Evolutionary conservation across 2,113 vertebrate genomes (phyloP), one percentile per base, ranked within the genome.

Genomic region (Lipophrys pholis): DNA sequence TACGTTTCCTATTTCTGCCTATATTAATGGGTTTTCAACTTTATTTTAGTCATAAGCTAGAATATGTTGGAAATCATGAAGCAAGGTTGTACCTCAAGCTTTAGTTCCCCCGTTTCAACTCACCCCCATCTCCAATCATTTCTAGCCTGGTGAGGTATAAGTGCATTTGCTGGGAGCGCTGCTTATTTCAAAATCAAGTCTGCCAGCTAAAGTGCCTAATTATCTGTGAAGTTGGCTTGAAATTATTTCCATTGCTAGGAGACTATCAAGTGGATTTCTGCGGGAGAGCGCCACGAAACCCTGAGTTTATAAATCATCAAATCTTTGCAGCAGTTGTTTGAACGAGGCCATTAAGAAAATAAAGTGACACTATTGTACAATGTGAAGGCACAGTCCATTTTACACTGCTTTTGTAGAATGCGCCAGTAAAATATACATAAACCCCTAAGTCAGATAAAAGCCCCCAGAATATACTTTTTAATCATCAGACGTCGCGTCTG

Each of bases 191-290:
- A 84, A 89, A 90, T 86, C 85, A 90, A 80, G 80, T 73, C 89
- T 45, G 63, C 73, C 39, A 74, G 89, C 87, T 86, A 77, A 92
- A 91, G 86, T 73, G 85, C 82, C 87, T 91, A 92, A 93, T 93
- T 93, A 91, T 90, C 85, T 91, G 87, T 91, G 89, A 91, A 91
- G 90, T 81, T 91, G 84, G 80, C 80, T 87, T 87, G 81, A 88
- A 87, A 92, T 91, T 87, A 85, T 92, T 90, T 92, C 87, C 71
- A 91, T 79, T 76, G 77, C 79, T 79, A 69, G 73, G 52, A 87
- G 88, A 90, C 76, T 89, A 68, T 30, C 21, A 90, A 89, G 73
- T 73, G 59, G 10, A 63, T 83, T 92, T 91, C 74, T 80, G 76
- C 58, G 69, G 80, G 73, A 82, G 77, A 83, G 85, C 73, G 76